Evolutionary conservation across 2,113 vertebrate species (phyloP), one percentile per base, ranked within the genome.

Genomic region (Psittacula cyanocephala): DNA sequence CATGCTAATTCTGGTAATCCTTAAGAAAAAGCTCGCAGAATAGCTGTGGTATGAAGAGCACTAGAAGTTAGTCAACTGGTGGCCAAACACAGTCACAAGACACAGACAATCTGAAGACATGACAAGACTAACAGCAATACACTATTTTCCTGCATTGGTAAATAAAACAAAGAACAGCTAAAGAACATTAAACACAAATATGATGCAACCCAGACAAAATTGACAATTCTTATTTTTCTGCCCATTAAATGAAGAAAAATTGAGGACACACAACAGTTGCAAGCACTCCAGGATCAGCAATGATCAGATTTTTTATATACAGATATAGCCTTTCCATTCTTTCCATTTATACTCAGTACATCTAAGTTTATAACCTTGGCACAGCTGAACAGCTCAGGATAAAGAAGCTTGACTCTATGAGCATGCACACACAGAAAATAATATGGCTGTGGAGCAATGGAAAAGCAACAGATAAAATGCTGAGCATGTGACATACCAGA

Each of bases 361-460:
- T 50, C 53, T 19, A 27, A 28, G 6, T 63, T 59, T 29, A 25
- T 41, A 44, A 63, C 39, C 37, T 25, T 15, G 20, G 49, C 25
- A n/a, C 11, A 49, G 60, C 41, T 89, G 37, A 71, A 15, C 41
- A n/a, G 28, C 62, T 85, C 28, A 17, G 55, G 49, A 44, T 37
- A 29, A 27, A 44, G 64, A 16, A 43, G 35, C 46, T 37, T 1
- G 1, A 27, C 0, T 2, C 25, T 46, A 7, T 17, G 29, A 63
- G 17, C 8, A 5, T 3, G 12, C 53, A 25, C 7, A 24, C 29
- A 13, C 55, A 15, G 17, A 55, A 44, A 75, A 74, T 9, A 76
- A 39, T 49, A 70, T 0, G 0, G 75, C 74, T 65, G 18, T 9
- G 16, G 52, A 59, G 62, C 49, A 65, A 13, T 37, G 62, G 75